Percentiles rank a stretch among this genome's conserved stretches.
Evolutionary conservation across 2,888 invertebrate species (phyloP).

Genomic region (Hypsopygia costalis): DNA sequence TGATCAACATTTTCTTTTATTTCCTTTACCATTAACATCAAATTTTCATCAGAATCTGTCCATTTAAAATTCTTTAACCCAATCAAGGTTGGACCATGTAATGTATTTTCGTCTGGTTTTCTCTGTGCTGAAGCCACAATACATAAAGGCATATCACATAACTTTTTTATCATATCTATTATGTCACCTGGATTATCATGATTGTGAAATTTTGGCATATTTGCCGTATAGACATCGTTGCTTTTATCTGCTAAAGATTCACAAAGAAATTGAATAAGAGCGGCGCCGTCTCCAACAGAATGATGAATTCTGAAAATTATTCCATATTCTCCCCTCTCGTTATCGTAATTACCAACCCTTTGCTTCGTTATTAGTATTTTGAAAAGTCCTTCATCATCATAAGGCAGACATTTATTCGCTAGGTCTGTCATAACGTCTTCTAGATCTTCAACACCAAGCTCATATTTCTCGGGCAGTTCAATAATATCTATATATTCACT

Average conservation of each 20-base stretch:
- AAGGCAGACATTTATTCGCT: constrained; percentile 59
- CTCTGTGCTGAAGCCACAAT: constrained; percentile 41
- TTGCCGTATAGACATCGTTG: constrained; percentile 27
- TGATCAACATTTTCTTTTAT: constrained; percentile 42
- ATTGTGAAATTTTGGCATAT: constrained; percentile 25
- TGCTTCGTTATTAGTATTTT: constrained; percentile 67
- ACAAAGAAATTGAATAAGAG: constrained; percentile 67
- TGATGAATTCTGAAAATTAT: constrained; percentile 78
- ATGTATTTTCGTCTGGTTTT: constrained; percentile 50
- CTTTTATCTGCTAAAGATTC: constrained; percentile 60
- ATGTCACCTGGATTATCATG: constrained; percentile 25
- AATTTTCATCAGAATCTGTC: constrained; percentile 49
- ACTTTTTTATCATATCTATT: constrained; percentile 33
- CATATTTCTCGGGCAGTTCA: constrained; percentile 36
- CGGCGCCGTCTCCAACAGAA: constrained; percentile 75
- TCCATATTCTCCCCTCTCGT: constrained; percentile 42
- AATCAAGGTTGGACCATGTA: constrained; percentile 61
- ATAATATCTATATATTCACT: constrained; percentile 64
- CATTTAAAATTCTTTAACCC: constrained; percentile 65
- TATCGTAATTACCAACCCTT: constrained; percentile 28
- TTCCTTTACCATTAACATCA: constrained; percentile 50
- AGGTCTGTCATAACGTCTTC: constrained; percentile 52
- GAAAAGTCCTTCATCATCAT: constrained; percentile 67
- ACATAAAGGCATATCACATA: constrained; percentile 39
- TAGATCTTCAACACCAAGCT: constrained; percentile 41